A percentile compares a stretch with the other conserved stretches of the same genome.
Evolutionary conservation across 1,140 invertebrate genomes (phyloP).

Genomic region (Phortica variegata): DNA sequence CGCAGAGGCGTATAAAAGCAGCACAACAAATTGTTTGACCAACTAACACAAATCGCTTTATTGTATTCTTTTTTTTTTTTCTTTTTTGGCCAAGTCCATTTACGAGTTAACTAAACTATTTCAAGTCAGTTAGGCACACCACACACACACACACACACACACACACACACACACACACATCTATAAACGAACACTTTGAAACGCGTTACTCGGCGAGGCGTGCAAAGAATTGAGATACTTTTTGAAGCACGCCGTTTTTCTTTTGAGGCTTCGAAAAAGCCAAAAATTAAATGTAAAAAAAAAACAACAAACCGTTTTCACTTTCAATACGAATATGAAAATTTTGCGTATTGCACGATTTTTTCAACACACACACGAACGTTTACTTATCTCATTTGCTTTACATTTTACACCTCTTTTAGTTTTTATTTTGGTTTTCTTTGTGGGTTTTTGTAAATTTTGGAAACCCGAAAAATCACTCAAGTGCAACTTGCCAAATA

Average conservation of each 20-base stretch:
- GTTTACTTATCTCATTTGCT: slow-evolving; percentile 34
- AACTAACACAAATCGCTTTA: too few species aligned
- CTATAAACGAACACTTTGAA: neutral
- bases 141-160: slow-evolving; percentile 9
- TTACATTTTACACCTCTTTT: slow-evolving; percentile 44
- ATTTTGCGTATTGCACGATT: slow-evolving; percentile 40
- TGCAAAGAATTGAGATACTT: too few species aligned
- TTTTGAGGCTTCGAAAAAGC: too few species aligned
- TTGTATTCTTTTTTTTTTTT: too few species aligned
- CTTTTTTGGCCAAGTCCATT: slow-evolving; percentile 3
- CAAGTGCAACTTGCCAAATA: slow-evolving; percentile 54
- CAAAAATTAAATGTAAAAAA: slow-evolving; percentile 1
- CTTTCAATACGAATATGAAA: slow-evolving; percentile 31
- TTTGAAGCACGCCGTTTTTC: too few species aligned
- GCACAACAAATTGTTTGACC: too few species aligned
- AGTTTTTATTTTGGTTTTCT: slow-evolving; percentile 40
- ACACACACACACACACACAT: slow-evolving; percentile 14
- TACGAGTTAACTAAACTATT: slow-evolving; percentile 9
- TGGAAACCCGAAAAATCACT: slow-evolving; percentile 52
- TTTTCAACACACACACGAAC: slow-evolving; percentile 18
- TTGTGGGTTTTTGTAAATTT: slow-evolving; percentile 20
- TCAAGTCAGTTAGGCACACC: slow-evolving; percentile 3
- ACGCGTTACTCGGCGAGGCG: neutral
- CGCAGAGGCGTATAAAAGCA: too few species aligned
- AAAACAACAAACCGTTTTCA: slow-evolving; percentile 28